Evolutionary conservation across 2,113 vertebrate genomes (phyloP).

Genomic region (Leptocoma aspasia): DNA sequence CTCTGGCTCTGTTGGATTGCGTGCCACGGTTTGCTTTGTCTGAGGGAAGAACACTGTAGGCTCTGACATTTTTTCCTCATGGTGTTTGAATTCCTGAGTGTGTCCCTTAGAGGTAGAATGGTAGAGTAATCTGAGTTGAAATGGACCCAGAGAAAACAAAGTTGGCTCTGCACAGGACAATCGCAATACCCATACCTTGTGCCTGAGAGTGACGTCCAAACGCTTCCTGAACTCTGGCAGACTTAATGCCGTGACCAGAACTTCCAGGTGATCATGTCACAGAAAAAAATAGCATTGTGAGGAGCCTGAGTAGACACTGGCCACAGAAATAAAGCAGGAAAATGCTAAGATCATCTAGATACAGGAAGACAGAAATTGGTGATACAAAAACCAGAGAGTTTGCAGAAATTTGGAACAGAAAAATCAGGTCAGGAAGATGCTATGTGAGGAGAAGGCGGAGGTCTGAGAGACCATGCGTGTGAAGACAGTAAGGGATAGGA

Average conservation of each 20-base stretch:
- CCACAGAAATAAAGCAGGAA: neutral
- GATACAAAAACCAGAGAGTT: neutral
- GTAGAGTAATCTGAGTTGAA: neutral
- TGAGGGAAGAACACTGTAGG: neutral
- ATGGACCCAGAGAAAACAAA: neutral
- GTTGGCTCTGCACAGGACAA: neutral
- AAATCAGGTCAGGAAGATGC: neutral
- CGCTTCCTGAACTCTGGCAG: neutral
- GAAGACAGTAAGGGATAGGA: neutral
- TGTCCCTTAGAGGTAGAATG: neutral
- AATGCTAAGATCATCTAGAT: neutral
- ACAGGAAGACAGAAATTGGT: neutral
- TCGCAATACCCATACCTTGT: neutral
- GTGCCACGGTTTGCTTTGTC: rapidly evolving
- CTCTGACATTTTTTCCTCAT: neutral
- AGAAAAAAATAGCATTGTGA: neutral
- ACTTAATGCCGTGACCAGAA: rapidly evolving
- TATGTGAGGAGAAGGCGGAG: neutral
- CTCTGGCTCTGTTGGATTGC: neutral
- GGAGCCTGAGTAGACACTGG: neutral
- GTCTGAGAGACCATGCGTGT: rapidly evolving
- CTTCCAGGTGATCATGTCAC: neutral
- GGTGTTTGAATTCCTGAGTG: neutral
- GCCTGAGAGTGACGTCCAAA: neutral
- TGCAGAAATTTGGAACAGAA: neutral